phyloP scores from a whole-genome alignment of 2,888 invertebrate species.

The Timandra comae region DNA sequence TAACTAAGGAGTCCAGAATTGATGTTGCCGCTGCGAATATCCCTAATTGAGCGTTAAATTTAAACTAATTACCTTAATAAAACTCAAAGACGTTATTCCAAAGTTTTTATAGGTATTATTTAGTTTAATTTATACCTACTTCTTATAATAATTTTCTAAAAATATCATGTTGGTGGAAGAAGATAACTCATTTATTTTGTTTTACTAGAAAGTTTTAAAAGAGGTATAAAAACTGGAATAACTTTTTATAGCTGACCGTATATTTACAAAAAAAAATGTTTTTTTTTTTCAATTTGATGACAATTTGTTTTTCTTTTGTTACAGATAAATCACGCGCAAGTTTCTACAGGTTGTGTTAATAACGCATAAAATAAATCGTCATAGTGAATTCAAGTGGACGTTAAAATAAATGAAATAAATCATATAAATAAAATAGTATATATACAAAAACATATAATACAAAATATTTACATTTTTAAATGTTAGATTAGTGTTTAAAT shows the following conservation, averaged over 20 bases:
- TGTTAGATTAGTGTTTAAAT: conserved; percentile 11
- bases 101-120: too few relatives aligned
- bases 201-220: too few relatives aligned
- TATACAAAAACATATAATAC: conserved; percentile 4
- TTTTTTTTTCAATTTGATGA: background rate
- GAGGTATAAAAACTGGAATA: too few relatives aligned
- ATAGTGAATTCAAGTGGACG: too few relatives aligned
- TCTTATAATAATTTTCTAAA: too few relatives aligned
- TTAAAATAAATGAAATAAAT: too few relatives aligned
- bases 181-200: background rate
- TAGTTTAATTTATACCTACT: too few relatives aligned
- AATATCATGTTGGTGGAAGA: background rate
- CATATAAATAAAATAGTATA: too few relatives aligned
- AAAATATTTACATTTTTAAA: conserved; percentile 4
- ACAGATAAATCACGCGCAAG: conserved; percentile 22
- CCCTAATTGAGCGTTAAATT: conserved; percentile 32
- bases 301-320: conserved; percentile 21
- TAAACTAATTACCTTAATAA: conserved; percentile 32
- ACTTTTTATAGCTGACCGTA: background rate
- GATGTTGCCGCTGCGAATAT: too few relatives aligned
- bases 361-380: conserved; percentile 11
- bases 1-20: too few relatives aligned
- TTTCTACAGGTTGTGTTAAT: conserved; percentile 13
- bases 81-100: conserved; percentile 18
- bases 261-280: background rate